phyloP scores from a whole-genome alignment of 2,888 invertebrate genomes.

The Ectemnius cavifrons region DNA sequence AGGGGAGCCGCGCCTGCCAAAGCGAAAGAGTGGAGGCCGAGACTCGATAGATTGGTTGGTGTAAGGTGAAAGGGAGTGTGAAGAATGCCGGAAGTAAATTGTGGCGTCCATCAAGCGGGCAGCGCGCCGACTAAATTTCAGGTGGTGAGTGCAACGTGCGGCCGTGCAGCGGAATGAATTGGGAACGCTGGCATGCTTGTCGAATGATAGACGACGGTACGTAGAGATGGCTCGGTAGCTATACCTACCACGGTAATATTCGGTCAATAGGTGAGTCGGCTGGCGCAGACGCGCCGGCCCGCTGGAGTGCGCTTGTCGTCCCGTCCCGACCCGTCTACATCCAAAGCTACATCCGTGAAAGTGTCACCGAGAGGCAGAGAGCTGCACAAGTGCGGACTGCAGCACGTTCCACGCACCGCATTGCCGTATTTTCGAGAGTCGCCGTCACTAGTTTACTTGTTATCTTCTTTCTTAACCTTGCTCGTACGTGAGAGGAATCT shows the following conservation, averaged over 20 bases:
- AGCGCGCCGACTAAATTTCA: slow-evolving; percentile 23
- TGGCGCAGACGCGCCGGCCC: slow-evolving; percentile 73
- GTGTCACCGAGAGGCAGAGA: slow-evolving; percentile 55
- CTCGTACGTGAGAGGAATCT: not conserved
- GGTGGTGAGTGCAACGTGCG: slow-evolving; percentile 19
- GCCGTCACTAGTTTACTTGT: slow-evolving; percentile 1
- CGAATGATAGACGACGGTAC: slow-evolving; percentile 4
- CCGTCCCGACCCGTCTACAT: slow-evolving; percentile 34
- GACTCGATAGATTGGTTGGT: not conserved
- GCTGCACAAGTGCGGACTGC: slow-evolving; percentile 59
- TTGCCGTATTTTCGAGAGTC: slow-evolving; percentile 64
- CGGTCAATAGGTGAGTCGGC: slow-evolving; percentile 75
- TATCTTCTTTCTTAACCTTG: not conserved
- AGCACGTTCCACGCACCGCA: slow-evolving; percentile 65
- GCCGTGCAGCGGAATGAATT: not conserved
- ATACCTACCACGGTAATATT: slow-evolving; percentile 57
- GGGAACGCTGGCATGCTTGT: not conserved
- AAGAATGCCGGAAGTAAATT: slow-evolving; percentile 26
- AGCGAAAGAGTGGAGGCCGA: not conserved
- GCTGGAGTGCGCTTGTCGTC: slow-evolving; percentile 44
- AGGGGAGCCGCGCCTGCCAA: no score
- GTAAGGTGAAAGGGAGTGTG: not conserved
- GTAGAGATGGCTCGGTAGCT: slow-evolving; percentile 4
- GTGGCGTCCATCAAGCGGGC: slow-evolving; percentile 46
- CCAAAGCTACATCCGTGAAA: slow-evolving; percentile 46